A percentile compares a stretch with the other conserved stretches of the same genome.
Conservation (phyloP, 2,797 vertebrate genomes). For the Bufotes viridis region DNA sequence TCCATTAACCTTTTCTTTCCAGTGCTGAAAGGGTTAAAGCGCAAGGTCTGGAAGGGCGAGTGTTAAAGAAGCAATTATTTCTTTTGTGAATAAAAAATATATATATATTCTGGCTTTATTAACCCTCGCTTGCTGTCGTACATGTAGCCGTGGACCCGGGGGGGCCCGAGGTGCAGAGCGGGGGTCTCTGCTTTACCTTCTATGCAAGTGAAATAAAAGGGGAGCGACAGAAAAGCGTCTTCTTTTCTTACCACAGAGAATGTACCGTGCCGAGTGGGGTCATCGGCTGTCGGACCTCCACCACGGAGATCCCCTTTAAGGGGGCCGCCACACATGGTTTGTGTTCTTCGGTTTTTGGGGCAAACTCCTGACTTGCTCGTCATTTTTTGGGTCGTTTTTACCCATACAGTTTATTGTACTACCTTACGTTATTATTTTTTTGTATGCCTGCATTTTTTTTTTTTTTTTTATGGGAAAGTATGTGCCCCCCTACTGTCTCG, state of each 20-base stretch:
- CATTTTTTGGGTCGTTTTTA: too few species aligned
- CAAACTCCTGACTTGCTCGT: too few species aligned
- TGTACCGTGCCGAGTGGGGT: too few species aligned
- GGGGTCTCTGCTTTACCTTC: slow-evolving; percentile 30
- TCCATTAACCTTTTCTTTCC: not conserved
- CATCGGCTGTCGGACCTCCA: too few species aligned
- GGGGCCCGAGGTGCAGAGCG: not conserved
- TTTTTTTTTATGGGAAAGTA: too few species aligned
- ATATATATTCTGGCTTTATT: slow-evolving; percentile 28
- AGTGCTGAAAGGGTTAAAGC: slow-evolving; percentile 22
- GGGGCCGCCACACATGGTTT: too few species aligned
- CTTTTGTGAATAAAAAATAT: slow-evolving; percentile 53
- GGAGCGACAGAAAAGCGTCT: slow-evolving; percentile 5
- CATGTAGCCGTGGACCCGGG: not conserved
- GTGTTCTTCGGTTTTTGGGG: too few species aligned
- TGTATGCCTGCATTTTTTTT: too few species aligned
- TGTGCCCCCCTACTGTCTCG: too few species aligned
- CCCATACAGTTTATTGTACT: too few species aligned
- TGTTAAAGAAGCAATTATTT: slow-evolving; percentile 16
- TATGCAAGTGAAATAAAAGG: slow-evolving; percentile 47
- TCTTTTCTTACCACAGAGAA: not conserved
- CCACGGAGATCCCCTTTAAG: too few species aligned
- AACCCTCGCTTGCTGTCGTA: not conserved
- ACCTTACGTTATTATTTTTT: too few species aligned
- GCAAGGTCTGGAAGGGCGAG: not conserved